A percentile compares a stretch with the other conserved stretches of the same genome.
Evolutionary conservation across 35 echinoderm and acorn worm genomes (phyloP).

Genomic region (Apostichopus japonicus): DNA sequence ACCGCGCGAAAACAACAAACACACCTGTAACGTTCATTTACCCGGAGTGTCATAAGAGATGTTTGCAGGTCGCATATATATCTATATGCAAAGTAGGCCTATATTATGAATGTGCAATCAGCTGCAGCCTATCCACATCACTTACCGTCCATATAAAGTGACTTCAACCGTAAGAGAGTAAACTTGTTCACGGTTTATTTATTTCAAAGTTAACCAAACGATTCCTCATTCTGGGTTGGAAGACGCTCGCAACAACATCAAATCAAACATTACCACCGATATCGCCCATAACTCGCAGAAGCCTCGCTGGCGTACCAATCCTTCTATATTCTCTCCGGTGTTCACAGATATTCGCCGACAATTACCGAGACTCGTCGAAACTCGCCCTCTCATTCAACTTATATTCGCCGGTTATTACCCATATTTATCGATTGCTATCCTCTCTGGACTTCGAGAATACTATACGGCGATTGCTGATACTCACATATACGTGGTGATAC

Average conservation of each 20-base stretch:
- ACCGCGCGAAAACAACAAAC: not conserved
- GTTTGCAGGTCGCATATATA: not conserved
- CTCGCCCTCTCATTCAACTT: too few species aligned
- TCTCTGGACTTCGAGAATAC: too few species aligned
- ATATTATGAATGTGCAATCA: not conserved
- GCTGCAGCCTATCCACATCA: not conserved
- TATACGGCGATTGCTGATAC: too few species aligned
- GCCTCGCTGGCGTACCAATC: not conserved
- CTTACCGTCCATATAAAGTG: not conserved
- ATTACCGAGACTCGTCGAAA: too few species aligned
- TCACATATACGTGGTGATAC: too few species aligned
- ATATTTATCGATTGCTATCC: too few species aligned
- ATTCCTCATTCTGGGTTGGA: not conserved
- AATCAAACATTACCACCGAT: not conserved
- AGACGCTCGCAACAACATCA: not conserved
- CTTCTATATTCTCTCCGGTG: too few species aligned
- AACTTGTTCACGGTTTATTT: not conserved
- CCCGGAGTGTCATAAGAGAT: not conserved
- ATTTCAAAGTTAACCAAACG: not conserved
- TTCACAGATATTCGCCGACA: too few species aligned
- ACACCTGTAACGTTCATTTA: not conserved
- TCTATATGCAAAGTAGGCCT: not conserved
- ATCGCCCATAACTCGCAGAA: not conserved
- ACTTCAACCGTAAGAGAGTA: not conserved
- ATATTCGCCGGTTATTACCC: too few species aligned